Percentiles rank a stretch among this genome's conserved stretches.
Evolutionary conservation across 1,140 invertebrate species (phyloP).

Genomic region (Monomorium pharaonis): DNA sequence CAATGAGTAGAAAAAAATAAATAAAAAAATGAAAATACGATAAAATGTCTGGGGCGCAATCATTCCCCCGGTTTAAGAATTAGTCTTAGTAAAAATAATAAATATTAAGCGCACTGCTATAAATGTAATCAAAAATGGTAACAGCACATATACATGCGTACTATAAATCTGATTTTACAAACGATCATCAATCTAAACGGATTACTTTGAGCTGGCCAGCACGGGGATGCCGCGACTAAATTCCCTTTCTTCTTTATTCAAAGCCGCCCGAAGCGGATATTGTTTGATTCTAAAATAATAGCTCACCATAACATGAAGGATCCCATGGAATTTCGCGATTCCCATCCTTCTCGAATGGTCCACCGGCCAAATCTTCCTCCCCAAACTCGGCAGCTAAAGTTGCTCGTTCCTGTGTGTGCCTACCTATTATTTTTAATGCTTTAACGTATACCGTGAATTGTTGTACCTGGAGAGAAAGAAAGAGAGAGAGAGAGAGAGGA

Average conservation of each 20-base stretch:
- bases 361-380: conserved; percentile 51
- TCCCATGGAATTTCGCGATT: conserved; percentile 69
- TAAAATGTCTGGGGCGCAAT: too few species aligned
- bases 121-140: neutral
- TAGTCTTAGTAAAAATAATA: too few species aligned
- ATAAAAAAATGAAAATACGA: too few species aligned
- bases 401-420: conserved; percentile 57
- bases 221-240: neutral
- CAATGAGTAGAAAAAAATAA: too few species aligned
- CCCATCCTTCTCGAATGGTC: conserved; percentile 37
- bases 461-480: conserved; percentile 49
- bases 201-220: neutral
- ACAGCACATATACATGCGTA: neutral
- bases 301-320: conserved; percentile 48
- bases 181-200: neutral
- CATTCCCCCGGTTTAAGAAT: too few species aligned
- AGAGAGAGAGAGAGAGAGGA: conserved; percentile 47
- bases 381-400: conserved; percentile 42
- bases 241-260: conserved; percentile 43
- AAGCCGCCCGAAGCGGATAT: conserved; percentile 27
- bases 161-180: neutral
- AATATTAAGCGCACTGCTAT: neutral
- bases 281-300: conserved; percentile 60
- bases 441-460: conserved; percentile 76
- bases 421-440: conserved; percentile 83